phyloP scores from a whole-genome alignment of 2,888 invertebrate species.

The Laspeyria flexula region DNA sequence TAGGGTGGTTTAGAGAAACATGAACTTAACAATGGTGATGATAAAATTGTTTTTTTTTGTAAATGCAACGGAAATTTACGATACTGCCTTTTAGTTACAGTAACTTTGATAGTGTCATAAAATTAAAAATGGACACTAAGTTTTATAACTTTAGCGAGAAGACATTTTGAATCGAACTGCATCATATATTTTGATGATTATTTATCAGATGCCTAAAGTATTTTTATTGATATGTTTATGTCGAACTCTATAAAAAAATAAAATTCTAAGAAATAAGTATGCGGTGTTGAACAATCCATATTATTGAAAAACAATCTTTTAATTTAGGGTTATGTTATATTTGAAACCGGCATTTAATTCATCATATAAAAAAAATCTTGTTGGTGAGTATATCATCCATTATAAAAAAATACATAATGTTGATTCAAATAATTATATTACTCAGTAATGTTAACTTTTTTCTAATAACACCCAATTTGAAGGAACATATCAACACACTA shows the following conservation, averaged over 20 bases:
- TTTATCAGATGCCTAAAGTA: constrained; percentile 40
- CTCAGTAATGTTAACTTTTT: too few relatives aligned
- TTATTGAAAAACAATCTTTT: too few relatives aligned
- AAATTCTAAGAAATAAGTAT: neutral
- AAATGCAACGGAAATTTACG: constrained; percentile 37
- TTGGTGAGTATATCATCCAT: too few relatives aligned
- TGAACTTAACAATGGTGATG: constrained; percentile 23
- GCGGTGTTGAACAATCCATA: neutral
- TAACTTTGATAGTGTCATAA: constrained; percentile 47
- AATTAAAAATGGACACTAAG: constrained; percentile 47
- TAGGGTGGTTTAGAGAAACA: too few relatives aligned
- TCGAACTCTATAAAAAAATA: neutral
- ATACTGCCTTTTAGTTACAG: constrained; percentile 37
- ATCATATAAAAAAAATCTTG: too few relatives aligned
- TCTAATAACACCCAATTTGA: too few relatives aligned
- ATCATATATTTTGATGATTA: constrained; percentile 40
- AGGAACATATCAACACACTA: too few relatives aligned
- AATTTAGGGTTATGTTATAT: too few relatives aligned
- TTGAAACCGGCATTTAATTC: too few relatives aligned
- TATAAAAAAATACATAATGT: too few relatives aligned
- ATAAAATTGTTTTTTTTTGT: constrained; percentile 42
- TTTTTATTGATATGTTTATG: constrained; percentile 34
- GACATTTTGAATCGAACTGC: constrained; percentile 29
- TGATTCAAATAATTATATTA: too few relatives aligned
- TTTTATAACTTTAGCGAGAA: constrained; percentile 46